Conservation (phyloP, 2,113 vertebrate species). For the Jaculus jaculus region DNA sequence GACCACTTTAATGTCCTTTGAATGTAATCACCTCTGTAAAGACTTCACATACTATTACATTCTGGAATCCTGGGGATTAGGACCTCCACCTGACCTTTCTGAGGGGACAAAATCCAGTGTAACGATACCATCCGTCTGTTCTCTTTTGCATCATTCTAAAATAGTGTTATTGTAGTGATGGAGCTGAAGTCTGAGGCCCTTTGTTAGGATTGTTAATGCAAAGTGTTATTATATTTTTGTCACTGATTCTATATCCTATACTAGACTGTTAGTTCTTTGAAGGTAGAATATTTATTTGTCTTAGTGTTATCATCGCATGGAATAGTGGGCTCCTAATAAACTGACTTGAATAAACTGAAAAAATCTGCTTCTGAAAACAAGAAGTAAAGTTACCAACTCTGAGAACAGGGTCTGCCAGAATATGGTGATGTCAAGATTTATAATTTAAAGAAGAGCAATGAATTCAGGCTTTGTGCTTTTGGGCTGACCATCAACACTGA, state of each 20-base stretch:
- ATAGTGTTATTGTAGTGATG: not conserved
- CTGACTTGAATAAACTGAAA: not conserved
- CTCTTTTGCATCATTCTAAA: not conserved
- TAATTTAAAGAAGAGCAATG: not conserved
- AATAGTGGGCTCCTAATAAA: not conserved
- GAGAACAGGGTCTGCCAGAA: not conserved
- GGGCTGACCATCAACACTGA: not conserved
- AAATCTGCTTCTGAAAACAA: not conserved
- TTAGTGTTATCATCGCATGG: not conserved
- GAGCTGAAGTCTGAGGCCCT: not conserved
- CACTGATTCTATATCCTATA: not conserved
- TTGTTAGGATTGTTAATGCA: not conserved
- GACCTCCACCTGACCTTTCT: not conserved
- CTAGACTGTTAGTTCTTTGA: not conserved
- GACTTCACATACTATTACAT: not conserved
- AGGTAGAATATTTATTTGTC: not conserved
- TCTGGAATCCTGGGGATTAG: not conserved
- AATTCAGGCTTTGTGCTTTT: not conserved
- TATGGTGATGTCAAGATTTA: not conserved
- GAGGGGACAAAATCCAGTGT: not conserved
- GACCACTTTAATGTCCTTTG: not conserved
- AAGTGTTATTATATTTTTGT: not conserved
- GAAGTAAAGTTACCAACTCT: not conserved
- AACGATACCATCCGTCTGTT: not conserved
- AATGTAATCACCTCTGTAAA: not conserved